A percentile compares a stretch with the other conserved stretches of the same genome.
These are phyloP conservation scores for Leuctra nigra DNA, from an alignment of 2,888 invertebrate species.

Conservation along the genomic window DNA sequence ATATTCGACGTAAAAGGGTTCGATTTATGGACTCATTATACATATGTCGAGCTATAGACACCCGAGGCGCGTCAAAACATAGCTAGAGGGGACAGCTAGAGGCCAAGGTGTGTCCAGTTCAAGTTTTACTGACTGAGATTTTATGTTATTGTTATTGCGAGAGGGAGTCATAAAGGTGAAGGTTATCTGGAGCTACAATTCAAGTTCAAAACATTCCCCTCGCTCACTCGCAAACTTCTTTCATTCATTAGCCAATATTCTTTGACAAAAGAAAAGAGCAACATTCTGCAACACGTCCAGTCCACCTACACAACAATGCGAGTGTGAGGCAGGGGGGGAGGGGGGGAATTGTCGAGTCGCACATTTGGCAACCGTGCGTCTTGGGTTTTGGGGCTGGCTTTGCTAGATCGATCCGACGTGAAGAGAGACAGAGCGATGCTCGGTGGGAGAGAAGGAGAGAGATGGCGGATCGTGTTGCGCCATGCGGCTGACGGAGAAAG, in stretches of 20 bases:
- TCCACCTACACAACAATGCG: conserved; percentile 2
- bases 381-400: conserved; percentile 20
- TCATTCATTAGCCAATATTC: too few species aligned
- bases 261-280: too few species aligned
- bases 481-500: background rate
- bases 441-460: conserved; percentile 10
- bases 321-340: background rate
- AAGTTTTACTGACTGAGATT: too few species aligned
- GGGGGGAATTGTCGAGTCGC: background rate
- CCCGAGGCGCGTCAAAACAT: conserved; percentile 11
- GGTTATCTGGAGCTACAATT: background rate
- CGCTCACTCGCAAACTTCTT: too few species aligned
- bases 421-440: conserved; percentile 12
- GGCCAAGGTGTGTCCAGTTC: conserved; percentile 20
- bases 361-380: conserved; percentile 20
- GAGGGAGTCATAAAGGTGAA: background rate
- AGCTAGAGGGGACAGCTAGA: conserved; percentile 19
- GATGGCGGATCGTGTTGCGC: background rate
- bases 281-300: too few species aligned
- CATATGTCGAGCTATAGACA: background rate
- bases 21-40: background rate
- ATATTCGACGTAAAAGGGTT: background rate
- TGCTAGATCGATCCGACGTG: conserved; percentile 20
- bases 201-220: too few species aligned
- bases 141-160: background rate